These are phyloP conservation scores for Hemiprocne comata DNA, from an alignment of 2,113 vertebrate species.

Conservation along the genomic window DNA sequence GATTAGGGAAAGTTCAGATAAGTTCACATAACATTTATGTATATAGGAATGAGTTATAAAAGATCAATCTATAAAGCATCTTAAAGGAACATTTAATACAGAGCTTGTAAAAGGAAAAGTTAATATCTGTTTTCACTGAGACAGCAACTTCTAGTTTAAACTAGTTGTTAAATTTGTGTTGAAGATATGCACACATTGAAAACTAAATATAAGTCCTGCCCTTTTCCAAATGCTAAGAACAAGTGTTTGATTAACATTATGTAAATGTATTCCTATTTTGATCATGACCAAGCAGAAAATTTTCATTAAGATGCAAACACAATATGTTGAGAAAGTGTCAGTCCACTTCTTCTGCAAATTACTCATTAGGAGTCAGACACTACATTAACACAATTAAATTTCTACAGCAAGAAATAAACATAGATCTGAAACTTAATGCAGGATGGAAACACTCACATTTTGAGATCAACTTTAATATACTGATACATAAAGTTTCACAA, in stretches of 20 bases:
- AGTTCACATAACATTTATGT: neutral
- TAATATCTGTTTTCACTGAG: neutral
- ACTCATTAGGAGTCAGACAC: constrained; percentile 28
- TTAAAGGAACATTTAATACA: neutral
- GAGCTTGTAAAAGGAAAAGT: neutral
- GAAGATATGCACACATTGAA: constrained; percentile 27
- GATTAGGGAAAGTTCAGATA: constrained; percentile 1
- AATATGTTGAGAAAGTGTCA: constrained; percentile 43
- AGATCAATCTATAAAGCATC: neutral
- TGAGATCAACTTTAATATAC: neutral
- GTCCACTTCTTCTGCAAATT: constrained; percentile 47
- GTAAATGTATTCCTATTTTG: constrained; percentile 57
- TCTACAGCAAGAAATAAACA: constrained; percentile 16
- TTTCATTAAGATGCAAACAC: constrained; percentile 63
- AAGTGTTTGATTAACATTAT: constrained; percentile 69
- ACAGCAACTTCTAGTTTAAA: constrained; percentile 38
- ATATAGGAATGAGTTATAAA: constrained; percentile 24
- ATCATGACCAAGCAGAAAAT: constrained; percentile 67
- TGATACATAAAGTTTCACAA: neutral
- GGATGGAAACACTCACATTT: neutral
- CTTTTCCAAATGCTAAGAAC: constrained; percentile 66
- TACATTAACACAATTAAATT: constrained; percentile 50
- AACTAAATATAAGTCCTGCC: constrained; percentile 50
- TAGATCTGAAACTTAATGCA: neutral
- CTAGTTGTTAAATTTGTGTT: constrained; percentile 36